Percentiles rank a stretch among this genome's conserved stretches.
phyloP scores from a whole-genome alignment of 2,113 vertebrate species.

The Brienomyrus longianalis region DNA sequence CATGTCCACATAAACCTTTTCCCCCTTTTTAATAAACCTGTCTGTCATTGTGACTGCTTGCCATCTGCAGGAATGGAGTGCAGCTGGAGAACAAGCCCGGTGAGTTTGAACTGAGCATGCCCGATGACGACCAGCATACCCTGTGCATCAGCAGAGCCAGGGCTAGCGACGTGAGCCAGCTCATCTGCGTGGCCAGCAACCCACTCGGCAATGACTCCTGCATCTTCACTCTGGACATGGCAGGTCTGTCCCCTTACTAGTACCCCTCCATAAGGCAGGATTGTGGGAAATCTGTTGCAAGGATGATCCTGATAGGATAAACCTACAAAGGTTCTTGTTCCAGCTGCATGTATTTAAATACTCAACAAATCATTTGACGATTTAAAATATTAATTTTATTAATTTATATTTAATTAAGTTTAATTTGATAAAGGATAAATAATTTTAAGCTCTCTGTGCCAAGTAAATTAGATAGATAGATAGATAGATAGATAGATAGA shows the following conservation, averaged over 20 bases:
- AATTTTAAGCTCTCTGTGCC: neutral
- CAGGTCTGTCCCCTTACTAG: constrained; percentile 60
- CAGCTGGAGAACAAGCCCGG: constrained; percentile 64
- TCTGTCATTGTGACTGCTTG: neutral
- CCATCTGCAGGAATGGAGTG: constrained; percentile 58
- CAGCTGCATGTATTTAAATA: neutral
- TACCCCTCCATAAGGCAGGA: neutral
- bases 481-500: too few relatives aligned
- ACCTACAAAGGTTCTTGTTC: neutral
- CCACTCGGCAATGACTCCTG: constrained; percentile 72
- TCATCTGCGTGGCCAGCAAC: constrained; percentile 78
- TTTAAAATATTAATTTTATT: neutral
- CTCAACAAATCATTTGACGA: neutral
- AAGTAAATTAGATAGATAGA: neutral
- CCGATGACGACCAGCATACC: constrained; percentile 83
- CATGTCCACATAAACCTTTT: neutral
- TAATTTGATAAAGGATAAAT: neutral
- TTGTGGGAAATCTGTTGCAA: neutral
- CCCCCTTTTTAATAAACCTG: neutral
- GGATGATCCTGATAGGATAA: neutral
- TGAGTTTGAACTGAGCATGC: constrained; percentile 76
- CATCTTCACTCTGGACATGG: constrained; percentile 67
- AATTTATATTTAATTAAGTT: neutral
- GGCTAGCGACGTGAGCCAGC: constrained; percentile 63
- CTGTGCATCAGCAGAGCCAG: constrained; percentile 70